Conservation (phyloP, 2,888 invertebrate species). For the Keiferia lycopersicella region DNA sequence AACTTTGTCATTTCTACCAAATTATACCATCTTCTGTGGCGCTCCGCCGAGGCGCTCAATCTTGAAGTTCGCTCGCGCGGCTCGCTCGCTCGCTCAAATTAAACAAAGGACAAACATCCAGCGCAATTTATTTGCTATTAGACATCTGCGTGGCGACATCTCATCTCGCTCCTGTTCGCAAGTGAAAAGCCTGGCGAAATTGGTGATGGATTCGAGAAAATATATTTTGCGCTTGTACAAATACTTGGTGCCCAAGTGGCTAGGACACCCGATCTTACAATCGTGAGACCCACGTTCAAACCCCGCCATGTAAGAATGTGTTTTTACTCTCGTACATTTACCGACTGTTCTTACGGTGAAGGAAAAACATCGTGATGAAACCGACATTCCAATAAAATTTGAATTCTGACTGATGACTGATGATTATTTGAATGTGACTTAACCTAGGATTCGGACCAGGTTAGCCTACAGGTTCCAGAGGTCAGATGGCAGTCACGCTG, state of each 20-base stretch:
- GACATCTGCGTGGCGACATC: neutral
- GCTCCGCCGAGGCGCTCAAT: neutral
- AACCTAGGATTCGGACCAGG: no score
- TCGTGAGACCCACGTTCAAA: no score
- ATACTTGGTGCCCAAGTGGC: neutral
- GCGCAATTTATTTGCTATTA: slow-evolving; percentile 8
- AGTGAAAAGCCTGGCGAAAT: neutral
- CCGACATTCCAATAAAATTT: no score
- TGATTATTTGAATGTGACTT: no score
- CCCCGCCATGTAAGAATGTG: no score
- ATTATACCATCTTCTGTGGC: neutral
- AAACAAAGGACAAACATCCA: slow-evolving; percentile 8
- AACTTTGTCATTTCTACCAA: neutral
- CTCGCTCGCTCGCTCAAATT: neutral
- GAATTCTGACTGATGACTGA: no score
- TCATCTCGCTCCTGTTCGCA: neutral
- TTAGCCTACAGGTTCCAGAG: no score
- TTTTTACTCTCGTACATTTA: no score
- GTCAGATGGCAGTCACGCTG: no score
- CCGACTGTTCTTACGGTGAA: no score
- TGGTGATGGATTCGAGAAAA: neutral
- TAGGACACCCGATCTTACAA: no score
- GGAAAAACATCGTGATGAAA: no score
- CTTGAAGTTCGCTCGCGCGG: slow-evolving; percentile 3
- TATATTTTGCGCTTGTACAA: neutral